A percentile compares a stretch with the other conserved stretches of the same genome.
Conservation (phyloP, 2,888 invertebrate genomes). For the Leucoma salicis region DNA sequence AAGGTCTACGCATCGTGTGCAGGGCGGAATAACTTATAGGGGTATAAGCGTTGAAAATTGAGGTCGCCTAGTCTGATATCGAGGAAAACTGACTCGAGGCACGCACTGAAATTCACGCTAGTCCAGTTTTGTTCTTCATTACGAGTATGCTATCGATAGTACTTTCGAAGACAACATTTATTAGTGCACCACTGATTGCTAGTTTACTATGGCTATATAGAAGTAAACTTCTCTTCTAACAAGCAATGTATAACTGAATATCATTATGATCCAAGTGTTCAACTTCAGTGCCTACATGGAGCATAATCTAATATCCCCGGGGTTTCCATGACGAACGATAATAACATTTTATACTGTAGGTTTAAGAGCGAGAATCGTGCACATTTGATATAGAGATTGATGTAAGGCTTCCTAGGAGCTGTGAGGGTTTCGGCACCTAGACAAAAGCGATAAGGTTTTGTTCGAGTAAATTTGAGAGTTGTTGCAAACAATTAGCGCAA, state of each 20-base stretch:
- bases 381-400: constrained; percentile 36
- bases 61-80: constrained; percentile 68
- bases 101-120: constrained; percentile 76
- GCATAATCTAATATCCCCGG: constrained; percentile 43
- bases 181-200: constrained; percentile 6
- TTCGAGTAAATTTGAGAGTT: constrained; percentile 24
- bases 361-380: constrained; percentile 43
- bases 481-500: constrained; percentile 13
- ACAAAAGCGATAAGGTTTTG: constrained; percentile 36
- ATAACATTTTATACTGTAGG: constrained; percentile 35
- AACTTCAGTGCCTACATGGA: constrained; percentile 40
- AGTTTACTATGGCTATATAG: not conserved
- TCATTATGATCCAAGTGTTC: constrained; percentile 9
- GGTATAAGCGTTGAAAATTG: constrained; percentile 71
- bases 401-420: constrained; percentile 62
- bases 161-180: constrained; percentile 9
- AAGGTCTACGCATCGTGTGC: constrained; percentile 59
- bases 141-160: constrained; percentile 19
- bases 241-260: constrained; percentile 16
- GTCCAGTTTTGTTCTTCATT: constrained; percentile 49
- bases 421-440: constrained; percentile 57
- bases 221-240: not conserved
- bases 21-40: constrained; percentile 73
- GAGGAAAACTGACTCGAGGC: constrained; percentile 69
- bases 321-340: constrained; percentile 37